Conservation (phyloP, 2,888 invertebrate genomes). For the Troilus luridus region DNA sequence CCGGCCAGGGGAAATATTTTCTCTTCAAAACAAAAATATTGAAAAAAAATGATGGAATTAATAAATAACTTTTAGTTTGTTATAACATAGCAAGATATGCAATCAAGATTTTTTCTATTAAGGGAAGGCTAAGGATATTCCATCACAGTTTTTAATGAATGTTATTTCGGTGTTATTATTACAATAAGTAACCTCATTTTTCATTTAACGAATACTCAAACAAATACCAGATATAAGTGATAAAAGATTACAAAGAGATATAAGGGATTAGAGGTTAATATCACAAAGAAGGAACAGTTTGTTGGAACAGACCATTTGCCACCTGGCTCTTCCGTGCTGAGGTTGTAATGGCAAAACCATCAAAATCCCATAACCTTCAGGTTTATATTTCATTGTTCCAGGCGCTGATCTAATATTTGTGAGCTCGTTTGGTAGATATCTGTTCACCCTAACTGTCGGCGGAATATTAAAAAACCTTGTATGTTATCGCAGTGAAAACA, state of each 20-base stretch:
- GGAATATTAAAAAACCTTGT: background rate
- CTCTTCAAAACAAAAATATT: too few species aligned
- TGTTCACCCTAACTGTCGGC: background rate
- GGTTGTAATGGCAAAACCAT: conserved; percentile 19
- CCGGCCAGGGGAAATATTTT: too few species aligned
- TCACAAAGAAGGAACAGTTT: background rate
- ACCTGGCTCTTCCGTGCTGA: background rate
- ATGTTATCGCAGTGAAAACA: background rate
- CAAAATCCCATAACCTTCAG: conserved; percentile 19
- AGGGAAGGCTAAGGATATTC: too few species aligned
- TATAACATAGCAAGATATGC: too few species aligned
- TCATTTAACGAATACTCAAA: too few species aligned
- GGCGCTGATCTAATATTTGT: conserved; percentile 17
- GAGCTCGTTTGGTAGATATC: background rate
- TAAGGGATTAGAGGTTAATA: conserved; percentile 4
- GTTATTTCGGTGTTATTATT: too few species aligned
- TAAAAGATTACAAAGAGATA: background rate
- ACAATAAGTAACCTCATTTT: too few species aligned
- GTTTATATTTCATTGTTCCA: conserved; percentile 23
- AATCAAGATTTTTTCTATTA: too few species aligned
- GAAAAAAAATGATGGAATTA: too few species aligned
- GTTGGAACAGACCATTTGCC: conserved; percentile 11
- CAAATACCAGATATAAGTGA: background rate
- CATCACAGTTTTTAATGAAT: too few species aligned
- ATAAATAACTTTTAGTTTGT: too few species aligned